Evolutionary conservation across 2,888 invertebrate species (phyloP).

Genomic region (Oligia latruncula): DNA sequence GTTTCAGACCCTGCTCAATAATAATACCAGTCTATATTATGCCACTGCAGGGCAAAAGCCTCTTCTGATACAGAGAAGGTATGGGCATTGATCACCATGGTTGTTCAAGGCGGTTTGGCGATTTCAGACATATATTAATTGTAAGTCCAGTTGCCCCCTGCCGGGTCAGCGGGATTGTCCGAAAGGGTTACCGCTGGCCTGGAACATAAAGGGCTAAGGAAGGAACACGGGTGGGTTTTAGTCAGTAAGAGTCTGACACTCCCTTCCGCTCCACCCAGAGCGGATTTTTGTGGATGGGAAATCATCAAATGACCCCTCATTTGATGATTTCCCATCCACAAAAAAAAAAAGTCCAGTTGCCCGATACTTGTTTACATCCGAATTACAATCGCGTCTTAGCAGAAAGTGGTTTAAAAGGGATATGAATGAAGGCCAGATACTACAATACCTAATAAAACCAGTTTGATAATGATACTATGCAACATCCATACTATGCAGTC

Average conservation of each 20-base stretch:
- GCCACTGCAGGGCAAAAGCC: too few species aligned
- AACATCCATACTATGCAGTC: slow-evolving; percentile 10
- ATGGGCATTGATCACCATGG: too few species aligned
- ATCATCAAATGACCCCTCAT: too few species aligned
- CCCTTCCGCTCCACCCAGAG: too few species aligned
- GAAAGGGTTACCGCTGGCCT: too few species aligned
- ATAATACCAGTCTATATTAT: neutral
- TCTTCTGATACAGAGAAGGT: neutral
- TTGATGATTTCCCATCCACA: too few species aligned
- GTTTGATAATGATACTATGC: slow-evolving; percentile 17
- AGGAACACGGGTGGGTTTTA: too few species aligned
- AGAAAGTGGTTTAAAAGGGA: neutral
- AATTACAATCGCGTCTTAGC: neutral
- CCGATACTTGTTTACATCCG: neutral
- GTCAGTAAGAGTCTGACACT: too few species aligned
- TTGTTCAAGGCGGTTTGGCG: neutral
- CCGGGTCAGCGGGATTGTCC: too few species aligned
- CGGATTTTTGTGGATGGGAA: too few species aligned
- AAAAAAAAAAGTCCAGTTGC: too few species aligned
- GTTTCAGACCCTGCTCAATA: neutral
- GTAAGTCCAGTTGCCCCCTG: neutral
- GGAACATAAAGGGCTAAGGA: too few species aligned
- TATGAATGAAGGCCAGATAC: slow-evolving; percentile 12
- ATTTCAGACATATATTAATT: neutral
- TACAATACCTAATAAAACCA: slow-evolving; percentile 27